Evolutionary conservation across 2,888 invertebrate genomes (phyloP).

Genomic region (Andrena praecox): DNA sequence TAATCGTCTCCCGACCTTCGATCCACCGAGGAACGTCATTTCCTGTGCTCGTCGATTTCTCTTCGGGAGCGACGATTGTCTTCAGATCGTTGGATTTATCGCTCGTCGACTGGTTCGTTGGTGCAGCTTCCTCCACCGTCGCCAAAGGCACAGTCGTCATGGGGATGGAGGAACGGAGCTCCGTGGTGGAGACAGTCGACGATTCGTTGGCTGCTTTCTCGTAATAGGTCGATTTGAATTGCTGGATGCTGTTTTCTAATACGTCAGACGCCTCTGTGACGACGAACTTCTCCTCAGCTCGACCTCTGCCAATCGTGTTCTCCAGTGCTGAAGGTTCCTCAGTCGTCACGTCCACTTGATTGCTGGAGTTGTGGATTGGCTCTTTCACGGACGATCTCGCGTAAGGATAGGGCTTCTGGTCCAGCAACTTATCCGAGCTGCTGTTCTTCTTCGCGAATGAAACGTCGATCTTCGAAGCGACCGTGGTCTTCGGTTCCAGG

Average conservation of each 20-base stretch:
- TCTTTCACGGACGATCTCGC: conserved; percentile 51
- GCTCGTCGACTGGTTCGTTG: conserved; percentile 44
- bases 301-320: conserved; percentile 75
- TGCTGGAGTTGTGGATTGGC: conserved; percentile 8
- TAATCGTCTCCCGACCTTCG: conserved; percentile 51
- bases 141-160: conserved; percentile 30
- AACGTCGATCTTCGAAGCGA: conserved; percentile 11
- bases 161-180: conserved; percentile 12
- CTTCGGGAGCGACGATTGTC: conserved; percentile 19
- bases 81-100: conserved; percentile 22
- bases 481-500: conserved; percentile 44
- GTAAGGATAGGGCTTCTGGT: conserved; percentile 77
- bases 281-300: conserved; percentile 70
- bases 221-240: conserved; percentile 69
- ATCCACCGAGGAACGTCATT: conserved; percentile 57
- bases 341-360: conserved; percentile 42
- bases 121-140: not conserved
- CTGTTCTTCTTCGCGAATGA: conserved; percentile 37
- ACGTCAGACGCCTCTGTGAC: conserved; percentile 77
- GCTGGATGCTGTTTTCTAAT: conserved; percentile 78
- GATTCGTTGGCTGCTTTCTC: conserved; percentile 69
- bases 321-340: conserved; percentile 75
- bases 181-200: conserved; percentile 27
- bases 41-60: conserved; percentile 36
- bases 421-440: conserved; percentile 34